Percentiles rank a stretch among this genome's conserved stretches.
Evolutionary conservation across 1,140 invertebrate species (phyloP).

Genomic region (Drosophila sulfurigaster): DNA sequence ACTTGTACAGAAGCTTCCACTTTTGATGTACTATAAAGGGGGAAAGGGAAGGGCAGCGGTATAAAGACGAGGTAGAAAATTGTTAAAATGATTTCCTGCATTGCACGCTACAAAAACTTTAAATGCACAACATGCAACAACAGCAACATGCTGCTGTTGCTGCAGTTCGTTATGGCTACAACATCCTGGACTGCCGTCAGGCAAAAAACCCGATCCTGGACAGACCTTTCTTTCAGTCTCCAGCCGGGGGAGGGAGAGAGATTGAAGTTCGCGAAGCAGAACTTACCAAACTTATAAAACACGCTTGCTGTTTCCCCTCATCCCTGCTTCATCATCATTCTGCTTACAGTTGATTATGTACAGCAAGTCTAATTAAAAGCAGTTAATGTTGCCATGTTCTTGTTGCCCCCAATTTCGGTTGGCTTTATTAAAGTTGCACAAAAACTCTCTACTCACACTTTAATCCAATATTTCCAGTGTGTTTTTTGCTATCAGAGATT

Average conservation of each 20-base stretch:
- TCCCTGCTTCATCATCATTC: slow-evolving; percentile 8
- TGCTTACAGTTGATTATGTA: slow-evolving; percentile 68
- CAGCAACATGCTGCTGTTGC: slow-evolving; percentile 30
- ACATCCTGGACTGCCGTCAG: slow-evolving; percentile 34
- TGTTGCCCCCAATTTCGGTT: slow-evolving; percentile 31
- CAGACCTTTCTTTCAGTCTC: not conserved
- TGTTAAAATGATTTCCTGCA: slow-evolving; percentile 82
- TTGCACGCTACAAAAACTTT: slow-evolving; percentile 79
- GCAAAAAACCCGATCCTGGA: slow-evolving; percentile 2
- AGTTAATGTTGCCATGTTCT: slow-evolving; percentile 61
- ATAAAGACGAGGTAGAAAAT: slow-evolving; percentile 59
- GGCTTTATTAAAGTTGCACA: slow-evolving; percentile 52
- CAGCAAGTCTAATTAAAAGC: slow-evolving; percentile 73
- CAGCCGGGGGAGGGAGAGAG: too few relatives aligned
- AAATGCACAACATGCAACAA: slow-evolving; percentile 77
- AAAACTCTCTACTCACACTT: not conserved
- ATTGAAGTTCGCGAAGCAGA: slow-evolving; percentile 39
- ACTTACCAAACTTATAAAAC: slow-evolving; percentile 43
- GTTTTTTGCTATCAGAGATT: not conserved
- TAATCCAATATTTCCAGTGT: not conserved
- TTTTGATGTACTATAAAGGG: not conserved
- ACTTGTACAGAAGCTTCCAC: slow-evolving; percentile 59
- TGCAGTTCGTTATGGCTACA: slow-evolving; percentile 50
- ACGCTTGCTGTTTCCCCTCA: too few relatives aligned
- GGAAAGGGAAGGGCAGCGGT: slow-evolving; percentile 2